Evolutionary conservation across 1,140 invertebrate species (phyloP), one percentile per base, ranked within the genome.

Genomic region (Dreissena rostriformis): DNA sequence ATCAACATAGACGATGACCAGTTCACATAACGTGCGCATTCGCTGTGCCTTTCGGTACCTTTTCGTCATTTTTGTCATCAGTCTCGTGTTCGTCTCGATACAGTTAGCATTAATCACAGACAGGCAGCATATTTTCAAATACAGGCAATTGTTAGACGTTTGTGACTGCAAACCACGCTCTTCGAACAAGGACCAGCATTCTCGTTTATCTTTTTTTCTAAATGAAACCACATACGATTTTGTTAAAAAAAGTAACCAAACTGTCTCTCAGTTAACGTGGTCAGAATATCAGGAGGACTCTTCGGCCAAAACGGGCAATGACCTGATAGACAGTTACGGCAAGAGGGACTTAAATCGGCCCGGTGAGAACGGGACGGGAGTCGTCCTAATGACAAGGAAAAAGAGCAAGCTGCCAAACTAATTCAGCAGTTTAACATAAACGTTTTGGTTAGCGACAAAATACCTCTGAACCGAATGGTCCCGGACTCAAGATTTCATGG

Each of bases 401-500:
- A 86, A 55, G 65, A 70, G 6, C 72, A 71, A 61, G 80, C 79
- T 0, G 52, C 49, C 0, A 5, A 49, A 14, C 26, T 84, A 12
- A 78, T 86, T 73, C 57, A 53, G 1, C 57, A 87, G 24, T 88
- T 84, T 76, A 81, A 85, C 51, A 28, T 90, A 12, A 89, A 90
- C 82, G 86, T 87, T 7, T 79, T 84, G 28, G 88, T 81, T 15
- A 89, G 88, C 70, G 89, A 90, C 74, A 15, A 80, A 22, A 88
- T 89, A 63, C 85, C 89, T 12, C 67, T 90, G 1, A 89, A 90
- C 71, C 84, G 89, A 51, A 61, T 86, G 28, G 89, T 90, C 17
- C 89, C 89, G 0, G 89, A 90, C 65, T 85, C 89, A 2, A 84
- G 89, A 57, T 77, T 86, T 6, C 24, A 70, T 14, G 85, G 86